Base-by-base conservation (phyloP, 2,888 invertebrate genomes). In the Metopia argyrocephala region DNA sequence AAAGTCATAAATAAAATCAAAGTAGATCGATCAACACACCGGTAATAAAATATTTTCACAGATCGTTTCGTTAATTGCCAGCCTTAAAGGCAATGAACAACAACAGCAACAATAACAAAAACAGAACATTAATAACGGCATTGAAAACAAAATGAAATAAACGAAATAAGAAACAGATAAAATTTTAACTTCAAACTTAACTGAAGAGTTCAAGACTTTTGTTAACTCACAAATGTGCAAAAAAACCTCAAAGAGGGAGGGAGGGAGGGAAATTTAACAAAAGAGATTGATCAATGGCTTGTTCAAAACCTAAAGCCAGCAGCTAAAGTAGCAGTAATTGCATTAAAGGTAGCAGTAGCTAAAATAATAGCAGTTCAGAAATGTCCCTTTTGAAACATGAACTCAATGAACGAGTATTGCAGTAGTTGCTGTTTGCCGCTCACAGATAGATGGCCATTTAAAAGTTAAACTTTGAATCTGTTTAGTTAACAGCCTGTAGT, bases 1-100 rank as follows among this genome's bases (percentile, higher is more conserved):
- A 78, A 81, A 81, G 81, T 78, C 78, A 81, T 81, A 81, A 81
- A 81, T 81, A 81, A 81, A 78, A 81, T 78, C 78, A 81, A 81
- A 81, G 70, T 81, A 81, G 81, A 81, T 81, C 81, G 79, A 79
- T 79, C 66, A 80, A 78, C 81, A 81, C 81, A 61, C 75, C 69
- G 78, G 74, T 78, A 81, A 81, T 81, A 81, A 81, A 81, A 81
- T 81, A 78, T 81, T 81, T 81, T 78, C 81, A 81, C 81, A 81
- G 81, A 81, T 81, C 78, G 66, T 81, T 81, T 78, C 70, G 61
- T 78, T 81, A 81, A 81, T 81, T 81, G 81, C 78, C 81, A 74
- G 78, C 74, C 81, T 81, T 78, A 28, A 75, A 81, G 81, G 81
- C 78, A 78, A 69, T 31, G 65, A 65, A 54, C 27, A 38, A 27